Base-by-base conservation (phyloP, 2,113 vertebrate species). In the Malurus melanocephalus region DNA sequence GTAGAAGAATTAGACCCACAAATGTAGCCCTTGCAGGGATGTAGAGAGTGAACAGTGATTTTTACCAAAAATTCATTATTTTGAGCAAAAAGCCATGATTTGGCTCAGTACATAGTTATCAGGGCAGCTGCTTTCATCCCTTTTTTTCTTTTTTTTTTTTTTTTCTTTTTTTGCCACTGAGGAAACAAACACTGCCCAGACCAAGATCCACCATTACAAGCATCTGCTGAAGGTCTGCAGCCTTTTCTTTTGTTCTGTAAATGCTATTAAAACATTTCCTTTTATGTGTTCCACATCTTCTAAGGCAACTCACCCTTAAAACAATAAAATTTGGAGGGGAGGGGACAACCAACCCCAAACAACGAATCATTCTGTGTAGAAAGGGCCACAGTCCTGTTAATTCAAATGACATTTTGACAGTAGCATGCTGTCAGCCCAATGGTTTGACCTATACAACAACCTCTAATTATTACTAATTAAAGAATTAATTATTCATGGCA, bases 391-490 rank as follows among this genome's bases (percentile, higher is more conserved):
- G 67, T 94, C 92, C 86, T 4, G 73, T 95, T 97, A 96, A 97
- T 96, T 95, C 94, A 80, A 93, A 94, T 96, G 97, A 97, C 96
- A 97, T 97, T 96, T 97, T 97, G 95, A 97, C 96, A 96, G 96
- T 92, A 95, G 95, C 94, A 95, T 96, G 95, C 95, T 97, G 96
- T 96, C 96, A 96, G 95, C 95, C 97, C 96, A 95, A 97, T 96
- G 94, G 89, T 97, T 97, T 98, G 97, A 98, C 97, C 97, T 96
- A 96, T 97, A 98, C 97, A 97, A 96, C 95, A 96, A 97, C 97
- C 97, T 96, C 97, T 98, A 98, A 98, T 98, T 97, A 98, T 98
- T 97, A 97, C 97, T 98, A 98, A 98, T 98, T 98, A 98, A 98
- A 98, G 96, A 97, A 98, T 98, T 98, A 98, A 98, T 98, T 98